Evolutionary conservation across 2,888 invertebrate species (phyloP).

Genomic region (Andrena praecox): DNA sequence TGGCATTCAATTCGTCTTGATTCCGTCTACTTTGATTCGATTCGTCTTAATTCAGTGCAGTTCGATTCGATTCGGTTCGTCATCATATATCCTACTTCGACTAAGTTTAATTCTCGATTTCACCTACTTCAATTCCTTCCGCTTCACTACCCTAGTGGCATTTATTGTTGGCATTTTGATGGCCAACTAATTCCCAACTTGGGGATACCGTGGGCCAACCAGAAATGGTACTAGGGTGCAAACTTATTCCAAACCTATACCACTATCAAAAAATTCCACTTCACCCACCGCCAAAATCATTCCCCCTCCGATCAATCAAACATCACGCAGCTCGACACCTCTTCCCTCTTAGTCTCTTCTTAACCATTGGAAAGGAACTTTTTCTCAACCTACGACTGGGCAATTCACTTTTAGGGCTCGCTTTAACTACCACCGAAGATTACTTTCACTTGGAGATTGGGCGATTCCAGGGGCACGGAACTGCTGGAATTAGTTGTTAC

Average conservation of each 20-base stretch:
- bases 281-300: no score
- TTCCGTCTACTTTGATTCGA: neutral
- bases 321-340: no score
- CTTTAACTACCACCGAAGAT: neutral
- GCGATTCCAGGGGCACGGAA: neutral
- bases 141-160: no score
- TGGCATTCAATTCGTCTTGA: neutral
- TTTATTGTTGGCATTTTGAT: no score
- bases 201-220: no score
- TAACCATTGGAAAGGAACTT: no score
- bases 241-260: neutral
- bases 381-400: no score
- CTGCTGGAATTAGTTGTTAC: neutral
- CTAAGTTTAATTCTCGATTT: neutral
- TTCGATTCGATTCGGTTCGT: neutral
- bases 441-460: neutral
- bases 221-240: neutral
- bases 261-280: no score
- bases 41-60: neutral
- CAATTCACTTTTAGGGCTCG: neutral
- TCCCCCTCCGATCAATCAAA: no score
- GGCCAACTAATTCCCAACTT: no score
- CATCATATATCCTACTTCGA: no score
- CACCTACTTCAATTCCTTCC: neutral
- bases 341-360: no score